Evolutionary conservation across 2,113 vertebrate species (phyloP), one percentile per base, ranked within the genome.

Genomic region (Kobus ellipsiprymnus): DNA sequence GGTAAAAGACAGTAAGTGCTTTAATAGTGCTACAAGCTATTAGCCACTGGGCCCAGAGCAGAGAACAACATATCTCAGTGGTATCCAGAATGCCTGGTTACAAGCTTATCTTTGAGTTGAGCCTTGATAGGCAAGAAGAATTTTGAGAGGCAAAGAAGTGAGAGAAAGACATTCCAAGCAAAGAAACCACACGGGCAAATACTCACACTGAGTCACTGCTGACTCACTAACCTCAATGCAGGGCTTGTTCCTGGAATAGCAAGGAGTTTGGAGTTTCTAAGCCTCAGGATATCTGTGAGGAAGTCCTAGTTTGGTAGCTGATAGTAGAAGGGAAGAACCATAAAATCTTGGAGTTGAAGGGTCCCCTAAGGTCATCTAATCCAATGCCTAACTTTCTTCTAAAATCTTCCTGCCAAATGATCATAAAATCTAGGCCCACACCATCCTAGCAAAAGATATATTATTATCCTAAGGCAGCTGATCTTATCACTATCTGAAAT

Each of bases 181-280:
- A 86, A 64, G 46, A 48, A 88, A 95, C 88, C 80, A 91, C 71
- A 57, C 12, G 19, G 50, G 12, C 57, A 93, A 93, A 84, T 86
- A 93, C 19, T 87, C 90, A 94, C 44, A 55, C n/a, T 95, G 93
- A 97, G 67, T 97, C 96, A 97, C 60, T 71, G 14, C 15, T 93
- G 91, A 93, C 71, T 96, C 95, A 96, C n/a, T 46, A 86, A 89
- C 83, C 67, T 95, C 60, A 88, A 8, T 57, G 21, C 30, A 95
- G 36, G 50, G 15, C 27, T 92, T 94, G 44, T 97, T 97, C 98
- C 95, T 96, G 83, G 59, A 96, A 96, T 48, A 93, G 93, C 33
- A 81, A 89, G 80, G 33, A 83, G 36, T 57, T 77, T 92, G 59
- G 46, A 44, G 17, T 88, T 95, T 94, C 87, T 59, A 92, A 84